Base-by-base conservation (phyloP, 2,888 invertebrate genomes). In the Bibio marci region DNA sequence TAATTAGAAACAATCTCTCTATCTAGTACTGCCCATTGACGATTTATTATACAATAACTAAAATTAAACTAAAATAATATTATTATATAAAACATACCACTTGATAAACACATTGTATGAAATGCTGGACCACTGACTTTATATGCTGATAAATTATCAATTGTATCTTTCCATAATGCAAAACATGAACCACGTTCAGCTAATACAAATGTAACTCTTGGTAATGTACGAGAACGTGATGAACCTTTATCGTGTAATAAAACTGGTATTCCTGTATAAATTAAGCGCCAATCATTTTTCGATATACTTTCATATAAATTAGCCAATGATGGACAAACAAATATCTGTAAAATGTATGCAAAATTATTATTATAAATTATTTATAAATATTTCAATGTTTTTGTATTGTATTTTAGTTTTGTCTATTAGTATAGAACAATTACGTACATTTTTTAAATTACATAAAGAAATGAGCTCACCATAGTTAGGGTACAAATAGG, bases 181-280 rank as follows among this genome's bases (percentile, higher is more conserved):
- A 87, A 83, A 41, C 81, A 80, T 2, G 83, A 80, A 13, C 85
- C 83, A 26, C 78, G 69, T 55, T 83, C 82, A 3, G 81, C 80
- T 37, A 83, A 56, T 3, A 80, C 67, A 30, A 83, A 70, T 45
- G 77, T 74, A 11, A 83, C 72, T 18, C 73, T 69, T 25, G 79
- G 67, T 49, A 75, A 72, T 44, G 70, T 66, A 41, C 81, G 63
- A 15, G 78, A 71, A 40, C 76, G 64, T 11, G 80, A 77, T 50
- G 79, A 79, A 1, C 85, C 86, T 31, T 72, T 70, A 59, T 86
- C 82, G 42, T 83, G 66, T 6, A 86, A 64, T 11, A 86, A 67
- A 4, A 83, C 73, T 0, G 83, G 85, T 39, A 86, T 76, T 13
- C 86, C 86, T 0, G 81, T 81, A 57, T 74, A 76, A 43, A 73